Evolutionary conservation across 2,888 invertebrate species (phyloP).

Genomic region (Erynnis tages): DNA sequence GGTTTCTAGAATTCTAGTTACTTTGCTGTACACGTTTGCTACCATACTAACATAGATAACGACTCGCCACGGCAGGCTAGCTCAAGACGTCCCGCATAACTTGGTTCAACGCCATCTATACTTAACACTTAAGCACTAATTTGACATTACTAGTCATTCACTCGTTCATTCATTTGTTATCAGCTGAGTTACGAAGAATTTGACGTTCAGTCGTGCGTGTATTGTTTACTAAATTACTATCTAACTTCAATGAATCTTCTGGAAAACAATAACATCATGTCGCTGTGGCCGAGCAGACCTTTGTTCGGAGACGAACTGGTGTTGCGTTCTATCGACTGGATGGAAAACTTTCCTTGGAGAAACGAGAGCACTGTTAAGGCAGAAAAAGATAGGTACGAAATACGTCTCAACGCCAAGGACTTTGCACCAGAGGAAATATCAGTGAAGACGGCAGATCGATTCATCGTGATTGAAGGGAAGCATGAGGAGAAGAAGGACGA

Average conservation of each 20-base stretch:
- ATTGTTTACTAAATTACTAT: not conserved
- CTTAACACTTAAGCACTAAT: not conserved
- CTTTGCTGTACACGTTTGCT: too few species aligned
- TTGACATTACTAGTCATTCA: not conserved
- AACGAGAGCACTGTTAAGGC: conserved; percentile 48
- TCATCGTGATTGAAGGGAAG: conserved; percentile 55
- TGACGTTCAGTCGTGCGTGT: not conserved
- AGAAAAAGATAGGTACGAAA: conserved; percentile 53
- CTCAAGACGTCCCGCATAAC: too few species aligned
- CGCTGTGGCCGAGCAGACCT: conserved; percentile 43
- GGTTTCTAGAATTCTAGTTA: too few species aligned
- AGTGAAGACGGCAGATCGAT: conserved; percentile 48
- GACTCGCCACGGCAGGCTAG: too few species aligned
- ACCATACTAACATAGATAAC: too few species aligned
- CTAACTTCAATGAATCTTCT: conserved; percentile 31
- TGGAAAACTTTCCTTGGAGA: conserved; percentile 62
- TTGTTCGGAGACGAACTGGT: conserved; percentile 60
- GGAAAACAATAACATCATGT: conserved; percentile 33
- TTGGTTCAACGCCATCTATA: not conserved
- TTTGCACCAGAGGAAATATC: conserved; percentile 56
- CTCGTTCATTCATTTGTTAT: not conserved
- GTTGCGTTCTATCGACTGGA: conserved; percentile 62
- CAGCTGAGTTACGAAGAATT: conserved; percentile 20
- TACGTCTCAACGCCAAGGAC: conserved; percentile 53
- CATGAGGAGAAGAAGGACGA: conserved; percentile 64